A percentile compares a stretch with the other conserved stretches of the same genome.
Conservation (phyloP, 1,140 invertebrate genomes). For the Drosophila teissieri region DNA sequence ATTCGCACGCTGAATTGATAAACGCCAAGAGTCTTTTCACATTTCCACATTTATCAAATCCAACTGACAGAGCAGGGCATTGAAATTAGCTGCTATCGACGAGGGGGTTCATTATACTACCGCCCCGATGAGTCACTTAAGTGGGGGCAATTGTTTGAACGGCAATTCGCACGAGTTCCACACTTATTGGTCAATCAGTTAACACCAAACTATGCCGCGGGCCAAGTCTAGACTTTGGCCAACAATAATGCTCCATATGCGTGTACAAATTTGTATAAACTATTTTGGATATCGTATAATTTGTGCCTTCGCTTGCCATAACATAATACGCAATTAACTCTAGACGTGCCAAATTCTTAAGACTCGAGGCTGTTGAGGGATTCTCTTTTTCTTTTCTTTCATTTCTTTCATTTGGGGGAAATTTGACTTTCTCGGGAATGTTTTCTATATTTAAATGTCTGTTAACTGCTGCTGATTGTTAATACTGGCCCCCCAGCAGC, state of each 20-base stretch:
- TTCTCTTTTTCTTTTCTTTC: background rate
- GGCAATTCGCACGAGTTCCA: conserved; percentile 13
- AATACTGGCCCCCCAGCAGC: conserved; percentile 31
- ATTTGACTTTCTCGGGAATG: conserved; percentile 33
- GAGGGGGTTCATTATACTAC: background rate
- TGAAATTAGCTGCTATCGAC: conserved; percentile 8
- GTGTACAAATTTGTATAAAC: conserved; percentile 20
- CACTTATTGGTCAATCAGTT: conserved; percentile 16
- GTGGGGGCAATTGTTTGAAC: conserved; percentile 11
- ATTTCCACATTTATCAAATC: conserved; percentile 20
- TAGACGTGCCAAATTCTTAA: conserved; percentile 29
- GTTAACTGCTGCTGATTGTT: conserved; percentile 25
- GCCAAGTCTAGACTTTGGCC: conserved; percentile 27
- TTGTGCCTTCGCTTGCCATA: conserved; percentile 33
- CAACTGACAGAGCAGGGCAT: conserved; percentile 4
- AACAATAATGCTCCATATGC: conserved; percentile 9
- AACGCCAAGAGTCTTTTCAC: conserved; percentile 9
- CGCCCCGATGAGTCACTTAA: background rate
- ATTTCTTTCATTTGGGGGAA: background rate
- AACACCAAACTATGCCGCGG: conserved; percentile 6
- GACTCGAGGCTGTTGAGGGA: conserved; percentile 14
- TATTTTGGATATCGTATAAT: conserved; percentile 39
- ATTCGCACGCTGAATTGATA: conserved; percentile 11
- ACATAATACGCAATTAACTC: conserved; percentile 39
- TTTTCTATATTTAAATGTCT: conserved; percentile 7